These are phyloP conservation scores for Corythaeola cristata DNA, from an alignment of 2,113 vertebrate species.

Conservation along the genomic window DNA sequence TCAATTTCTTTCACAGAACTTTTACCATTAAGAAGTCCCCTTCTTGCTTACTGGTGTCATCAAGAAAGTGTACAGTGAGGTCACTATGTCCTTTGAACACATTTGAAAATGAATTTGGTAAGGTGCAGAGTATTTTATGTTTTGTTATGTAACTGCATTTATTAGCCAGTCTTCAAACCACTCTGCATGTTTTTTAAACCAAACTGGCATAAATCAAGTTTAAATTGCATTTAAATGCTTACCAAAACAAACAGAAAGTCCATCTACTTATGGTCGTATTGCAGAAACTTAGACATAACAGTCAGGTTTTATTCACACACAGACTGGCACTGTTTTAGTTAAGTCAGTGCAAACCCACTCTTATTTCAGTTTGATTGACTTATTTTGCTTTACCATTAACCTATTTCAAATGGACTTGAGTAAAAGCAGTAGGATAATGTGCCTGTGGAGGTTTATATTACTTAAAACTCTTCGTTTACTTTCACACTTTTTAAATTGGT, in stretches of 20 bases:
- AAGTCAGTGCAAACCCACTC: background rate
- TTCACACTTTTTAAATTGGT: background rate
- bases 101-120: background rate
- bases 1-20: background rate
- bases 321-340: background rate
- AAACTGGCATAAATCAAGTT: background rate
- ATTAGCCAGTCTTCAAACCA: background rate
- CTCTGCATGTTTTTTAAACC: background rate
- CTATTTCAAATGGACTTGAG: background rate
- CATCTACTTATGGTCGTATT: background rate
- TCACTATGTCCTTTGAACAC: background rate
- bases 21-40: background rate
- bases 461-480: background rate
- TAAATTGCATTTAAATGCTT: background rate
- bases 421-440: background rate
- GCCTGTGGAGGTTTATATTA: background rate
- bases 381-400: background rate
- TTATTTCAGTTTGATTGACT: background rate
- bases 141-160: background rate
- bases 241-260: background rate
- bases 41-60: background rate
- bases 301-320: background rate
- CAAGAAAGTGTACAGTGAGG: background rate
- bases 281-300: background rate
- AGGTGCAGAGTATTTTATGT: background rate